phyloP scores from a whole-genome alignment of 2,888 invertebrate species.

The Drosophila mercatorum region DNA sequence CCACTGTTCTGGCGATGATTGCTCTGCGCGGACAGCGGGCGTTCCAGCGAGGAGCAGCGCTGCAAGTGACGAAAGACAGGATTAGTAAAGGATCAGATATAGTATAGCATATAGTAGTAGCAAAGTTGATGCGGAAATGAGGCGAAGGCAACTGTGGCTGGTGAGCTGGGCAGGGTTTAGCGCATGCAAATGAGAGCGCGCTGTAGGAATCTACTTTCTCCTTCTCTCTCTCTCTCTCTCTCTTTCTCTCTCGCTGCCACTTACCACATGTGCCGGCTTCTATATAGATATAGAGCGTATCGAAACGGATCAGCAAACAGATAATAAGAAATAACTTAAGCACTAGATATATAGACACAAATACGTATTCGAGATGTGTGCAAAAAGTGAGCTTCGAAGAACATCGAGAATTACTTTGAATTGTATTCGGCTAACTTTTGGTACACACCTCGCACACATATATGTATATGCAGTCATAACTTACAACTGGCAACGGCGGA shows the following conservation, averaged over 20 bases:
- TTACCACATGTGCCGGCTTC: slow-evolving; percentile 83
- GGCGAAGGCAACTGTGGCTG: slow-evolving; percentile 27
- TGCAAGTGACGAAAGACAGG: slow-evolving; percentile 69
- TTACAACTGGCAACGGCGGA: slow-evolving; percentile 91
- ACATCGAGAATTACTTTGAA: background rate
- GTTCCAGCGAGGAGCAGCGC: slow-evolving; percentile 94
- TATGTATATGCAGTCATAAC: slow-evolving; percentile 64
- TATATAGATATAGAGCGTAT: slow-evolving; percentile 37
- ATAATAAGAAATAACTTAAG: slow-evolving; percentile 66
- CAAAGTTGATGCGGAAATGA: slow-evolving; percentile 30
- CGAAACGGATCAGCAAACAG: slow-evolving; percentile 33
- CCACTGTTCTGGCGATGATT: slow-evolving; percentile 81
- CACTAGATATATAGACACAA: slow-evolving; percentile 14
- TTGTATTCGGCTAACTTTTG: background rate
- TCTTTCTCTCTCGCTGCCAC: slow-evolving; percentile 56
- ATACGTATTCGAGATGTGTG: background rate
- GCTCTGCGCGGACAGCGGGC: slow-evolving; percentile 88
- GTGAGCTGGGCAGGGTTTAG: slow-evolving; percentile 36
- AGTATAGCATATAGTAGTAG: background rate
- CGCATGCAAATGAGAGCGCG: slow-evolving; percentile 78
- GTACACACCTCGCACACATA: slow-evolving; percentile 4
- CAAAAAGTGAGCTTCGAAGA: background rate
- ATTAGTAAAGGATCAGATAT: slow-evolving; percentile 6
- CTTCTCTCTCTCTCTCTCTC: slow-evolving; percentile 29
- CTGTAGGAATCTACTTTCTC: slow-evolving; percentile 33